Evolutionary conservation across 1,140 invertebrate species (phyloP).

Genomic region (Drosophila virilis): DNA sequence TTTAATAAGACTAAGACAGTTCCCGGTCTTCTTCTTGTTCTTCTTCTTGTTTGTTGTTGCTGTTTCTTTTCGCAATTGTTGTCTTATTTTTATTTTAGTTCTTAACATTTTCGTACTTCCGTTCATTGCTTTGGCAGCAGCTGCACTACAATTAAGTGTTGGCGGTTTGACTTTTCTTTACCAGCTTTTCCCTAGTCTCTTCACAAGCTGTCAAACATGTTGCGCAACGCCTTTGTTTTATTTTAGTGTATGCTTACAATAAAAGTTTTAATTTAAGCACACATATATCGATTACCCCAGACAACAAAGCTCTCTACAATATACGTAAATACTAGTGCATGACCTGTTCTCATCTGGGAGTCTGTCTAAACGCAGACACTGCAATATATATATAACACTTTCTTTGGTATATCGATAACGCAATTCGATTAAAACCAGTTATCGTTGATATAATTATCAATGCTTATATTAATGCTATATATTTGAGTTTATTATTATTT

Average conservation of each 20-base stretch:
- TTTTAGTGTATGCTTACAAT: neutral
- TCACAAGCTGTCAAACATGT: conserved; percentile 21
- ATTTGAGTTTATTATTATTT: too few species aligned
- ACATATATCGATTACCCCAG: neutral
- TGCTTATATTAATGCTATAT: neutral
- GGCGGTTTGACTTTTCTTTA: conserved; percentile 38
- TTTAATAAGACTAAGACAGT: conserved; percentile 79
- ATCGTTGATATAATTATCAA: neutral
- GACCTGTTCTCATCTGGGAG: neutral
- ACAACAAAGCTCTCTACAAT: neutral
- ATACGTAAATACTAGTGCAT: neutral
- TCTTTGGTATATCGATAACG: too few species aligned
- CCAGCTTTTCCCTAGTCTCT: neutral
- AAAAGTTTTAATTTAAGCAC: neutral
- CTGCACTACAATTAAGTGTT: conserved; percentile 47
- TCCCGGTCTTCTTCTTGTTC: neutral
- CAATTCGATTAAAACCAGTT: too few species aligned
- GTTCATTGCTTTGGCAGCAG: conserved; percentile 29
- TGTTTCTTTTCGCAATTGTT: conserved; percentile 5
- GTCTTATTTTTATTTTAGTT: neutral
- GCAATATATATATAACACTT: too few species aligned
- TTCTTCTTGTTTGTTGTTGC: conserved; percentile 28
- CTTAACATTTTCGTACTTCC: conserved; percentile 17
- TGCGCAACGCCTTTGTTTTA: neutral
- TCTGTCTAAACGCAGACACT: too few species aligned